phyloP scores from a whole-genome alignment of 2,797 vertebrate genomes.

The Cuniculus paca region DNA sequence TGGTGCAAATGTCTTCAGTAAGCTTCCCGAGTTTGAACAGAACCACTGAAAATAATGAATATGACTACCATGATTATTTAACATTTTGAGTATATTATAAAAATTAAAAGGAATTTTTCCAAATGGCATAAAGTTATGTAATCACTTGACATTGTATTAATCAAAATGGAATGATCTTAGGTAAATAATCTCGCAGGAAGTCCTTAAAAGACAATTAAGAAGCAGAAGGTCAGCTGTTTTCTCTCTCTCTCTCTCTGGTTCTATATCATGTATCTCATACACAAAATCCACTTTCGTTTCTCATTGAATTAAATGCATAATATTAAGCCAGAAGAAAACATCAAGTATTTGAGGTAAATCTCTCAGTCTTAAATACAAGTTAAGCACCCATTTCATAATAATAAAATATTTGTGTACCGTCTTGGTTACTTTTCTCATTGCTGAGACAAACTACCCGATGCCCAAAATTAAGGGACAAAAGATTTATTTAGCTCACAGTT shows the following conservation, averaged over 20 bases:
- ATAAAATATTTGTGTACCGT: background rate
- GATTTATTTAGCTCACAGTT: no score
- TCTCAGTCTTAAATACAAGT: background rate
- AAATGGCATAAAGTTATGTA: background rate
- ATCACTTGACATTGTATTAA: background rate
- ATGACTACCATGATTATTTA: background rate
- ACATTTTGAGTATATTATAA: background rate
- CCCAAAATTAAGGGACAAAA: no score
- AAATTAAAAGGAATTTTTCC: background rate
- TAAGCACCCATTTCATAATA: background rate
- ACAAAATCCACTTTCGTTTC: background rate
- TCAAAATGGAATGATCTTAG: background rate
- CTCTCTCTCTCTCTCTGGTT: background rate
- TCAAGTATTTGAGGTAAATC: background rate
- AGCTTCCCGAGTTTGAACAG: background rate
- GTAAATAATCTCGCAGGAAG: background rate
- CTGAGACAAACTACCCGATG: no score
- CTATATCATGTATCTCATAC: background rate
- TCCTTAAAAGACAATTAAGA: background rate
- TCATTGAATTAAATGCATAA: background rate
- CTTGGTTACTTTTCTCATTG: no score
- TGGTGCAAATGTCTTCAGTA: background rate
- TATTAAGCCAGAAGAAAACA: background rate
- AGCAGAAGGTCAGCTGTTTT: background rate
- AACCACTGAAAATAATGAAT: background rate